Evolutionary conservation across 2,797 vertebrate genomes (phyloP).

Genomic region (Threskiornis aethiopicus): DNA sequence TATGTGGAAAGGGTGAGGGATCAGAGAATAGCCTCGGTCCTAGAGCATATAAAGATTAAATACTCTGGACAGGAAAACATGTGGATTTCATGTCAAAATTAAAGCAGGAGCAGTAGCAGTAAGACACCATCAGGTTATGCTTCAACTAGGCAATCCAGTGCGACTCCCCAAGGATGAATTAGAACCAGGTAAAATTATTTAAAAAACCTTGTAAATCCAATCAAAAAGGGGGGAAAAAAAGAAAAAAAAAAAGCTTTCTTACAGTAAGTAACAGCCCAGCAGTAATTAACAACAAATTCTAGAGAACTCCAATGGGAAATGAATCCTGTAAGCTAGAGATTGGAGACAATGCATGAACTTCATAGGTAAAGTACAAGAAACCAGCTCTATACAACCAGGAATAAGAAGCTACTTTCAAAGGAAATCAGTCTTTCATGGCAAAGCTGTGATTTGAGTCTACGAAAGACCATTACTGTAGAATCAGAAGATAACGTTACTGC

Average conservation of each 20-base stretch:
- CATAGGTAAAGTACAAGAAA: background rate
- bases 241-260: background rate
- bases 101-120: background rate
- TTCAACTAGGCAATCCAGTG: background rate
- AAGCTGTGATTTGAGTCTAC: background rate
- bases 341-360: background rate
- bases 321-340: background rate
- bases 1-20: background rate
- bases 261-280: background rate
- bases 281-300: background rate
- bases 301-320: background rate
- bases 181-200: background rate
- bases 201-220: background rate
- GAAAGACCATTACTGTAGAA: slow-evolving; percentile 8
- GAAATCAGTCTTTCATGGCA: background rate
- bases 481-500: background rate
- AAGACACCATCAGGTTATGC: background rate
- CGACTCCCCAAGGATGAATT: background rate
- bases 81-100: background rate
- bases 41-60: background rate
- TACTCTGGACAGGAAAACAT: background rate
- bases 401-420: background rate
- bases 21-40: background rate
- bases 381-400: background rate
- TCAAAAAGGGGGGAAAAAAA: accelerated